Conservation (phyloP, 2,888 invertebrate genomes). For the Parasteatoda lunata region DNA sequence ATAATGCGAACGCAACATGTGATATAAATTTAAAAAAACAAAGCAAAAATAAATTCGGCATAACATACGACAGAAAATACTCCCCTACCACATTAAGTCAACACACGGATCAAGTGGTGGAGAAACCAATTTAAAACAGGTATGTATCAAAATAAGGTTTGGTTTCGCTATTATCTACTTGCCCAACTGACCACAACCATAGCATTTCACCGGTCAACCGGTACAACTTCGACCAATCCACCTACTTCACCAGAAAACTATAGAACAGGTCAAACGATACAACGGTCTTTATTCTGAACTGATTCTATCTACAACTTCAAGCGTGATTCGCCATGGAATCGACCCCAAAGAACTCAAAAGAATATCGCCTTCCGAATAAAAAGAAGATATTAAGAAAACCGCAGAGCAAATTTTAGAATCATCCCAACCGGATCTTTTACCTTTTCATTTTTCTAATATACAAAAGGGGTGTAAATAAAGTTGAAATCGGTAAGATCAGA, state of each 20-base stretch:
- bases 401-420: not conserved
- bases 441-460: not conserved
- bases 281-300: not conserved
- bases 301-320: not conserved
- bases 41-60: no score
- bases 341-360: no score
- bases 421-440: not conserved
- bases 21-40: no score
- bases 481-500: not conserved
- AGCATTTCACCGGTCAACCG: not conserved
- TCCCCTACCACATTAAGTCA: no score
- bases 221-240: conserved; percentile 1
- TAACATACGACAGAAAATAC: no score
- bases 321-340: no score
- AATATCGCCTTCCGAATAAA: no score
- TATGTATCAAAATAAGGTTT: no score
- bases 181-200: conserved; percentile 1
- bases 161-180: no score
- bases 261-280: not conserved
- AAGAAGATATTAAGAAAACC: not conserved
- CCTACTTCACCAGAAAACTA: not conserved
- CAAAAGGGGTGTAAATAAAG: conserved; percentile 1
- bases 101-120: no score
- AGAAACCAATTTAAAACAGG: no score
- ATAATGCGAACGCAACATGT: no score